Evolutionary conservation across 2,797 vertebrate genomes (phyloP), one percentile per base, ranked within the genome.

Genomic region (Cyclopterus lumpus): DNA sequence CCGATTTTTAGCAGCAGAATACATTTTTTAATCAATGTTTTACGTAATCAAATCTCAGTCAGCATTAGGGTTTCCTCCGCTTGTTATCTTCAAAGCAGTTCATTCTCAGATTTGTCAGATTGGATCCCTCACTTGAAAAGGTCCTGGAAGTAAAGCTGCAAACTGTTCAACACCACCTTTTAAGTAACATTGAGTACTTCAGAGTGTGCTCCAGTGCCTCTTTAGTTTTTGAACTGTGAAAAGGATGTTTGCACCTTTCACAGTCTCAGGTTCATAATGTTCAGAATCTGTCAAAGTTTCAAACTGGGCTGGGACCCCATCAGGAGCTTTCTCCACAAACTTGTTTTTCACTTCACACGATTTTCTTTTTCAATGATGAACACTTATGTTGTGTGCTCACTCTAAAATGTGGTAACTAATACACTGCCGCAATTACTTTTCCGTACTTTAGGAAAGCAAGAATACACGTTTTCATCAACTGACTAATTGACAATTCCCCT

Each of bases 221-320:
- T 71, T 63, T 61, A 12, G 22, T 60, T 81, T 58, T 67, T 66
- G 30, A 48, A 62, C 69, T 57, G 78, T 53, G 24, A 59, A 64
- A 78, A 66, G n/a, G 67, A 77, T 70, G 48, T 73, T 80, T 85
- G 58, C 70, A 67, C 72, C 44, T 79, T 67, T 82, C 49, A 49
- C 71, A 58, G 38, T 75, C 26, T 66, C 61, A 62, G 70, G 38
- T 53, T 53, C 24, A 53, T 0, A 14, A 53, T 73, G 46, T 71
- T 74, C 40, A 60, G 53, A 77, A 60, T 77, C 40, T 81, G 65
- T 77, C 68, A 66, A 71, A 73, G 67, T 83, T 83, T 66, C 67
- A 80, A 65, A 65, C 34, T 73, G 40, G 61, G 75, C 73, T 20
- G 63, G 28, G 54, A 70, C 20, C 54, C 72, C 67, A 66, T 67